phyloP scores from a whole-genome alignment of 1,140 invertebrate species.

The Formica selysi region DNA sequence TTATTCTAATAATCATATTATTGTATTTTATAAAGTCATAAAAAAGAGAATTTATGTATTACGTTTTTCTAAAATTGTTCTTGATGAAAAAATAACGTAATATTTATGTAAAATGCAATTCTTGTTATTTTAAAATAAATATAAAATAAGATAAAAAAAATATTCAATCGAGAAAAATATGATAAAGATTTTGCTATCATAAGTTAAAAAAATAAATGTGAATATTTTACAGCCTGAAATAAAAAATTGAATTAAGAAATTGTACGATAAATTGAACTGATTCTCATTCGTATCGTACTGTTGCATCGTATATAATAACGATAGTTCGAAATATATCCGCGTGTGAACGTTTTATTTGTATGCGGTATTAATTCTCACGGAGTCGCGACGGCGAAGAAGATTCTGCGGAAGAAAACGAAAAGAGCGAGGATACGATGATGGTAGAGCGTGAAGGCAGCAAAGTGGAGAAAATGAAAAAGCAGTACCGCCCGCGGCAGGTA shows the following conservation, averaged over 20 bases:
- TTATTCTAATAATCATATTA: neutral
- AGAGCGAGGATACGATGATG: conserved; percentile 47
- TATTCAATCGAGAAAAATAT: neutral
- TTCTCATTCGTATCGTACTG: neutral
- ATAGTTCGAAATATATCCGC: conserved; percentile 25
- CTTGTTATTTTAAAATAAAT: neutral
- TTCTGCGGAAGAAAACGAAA: conserved; percentile 39
- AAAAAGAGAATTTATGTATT: neutral
- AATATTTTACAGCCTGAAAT: neutral
- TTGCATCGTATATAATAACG: conserved; percentile 34
- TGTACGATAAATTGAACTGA: conserved; percentile 7
- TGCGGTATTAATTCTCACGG: conserved; percentile 61
- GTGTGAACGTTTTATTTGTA: conserved; percentile 70
- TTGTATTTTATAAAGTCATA: neutral
- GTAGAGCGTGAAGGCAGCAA: conserved; percentile 49
- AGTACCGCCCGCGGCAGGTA: conserved; percentile 74
- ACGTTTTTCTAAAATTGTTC: neutral
- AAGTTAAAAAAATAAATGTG: neutral
- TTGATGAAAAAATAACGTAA: neutral
- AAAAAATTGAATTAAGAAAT: neutral
- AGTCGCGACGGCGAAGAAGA: conserved; percentile 2
- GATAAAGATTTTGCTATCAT: neutral
- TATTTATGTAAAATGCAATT: neutral
- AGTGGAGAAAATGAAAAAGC: conserved; percentile 74
- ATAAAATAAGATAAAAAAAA: neutral